phyloP scores from a whole-genome alignment of 2,113 vertebrate genomes.

The Gavialis gangeticus region DNA sequence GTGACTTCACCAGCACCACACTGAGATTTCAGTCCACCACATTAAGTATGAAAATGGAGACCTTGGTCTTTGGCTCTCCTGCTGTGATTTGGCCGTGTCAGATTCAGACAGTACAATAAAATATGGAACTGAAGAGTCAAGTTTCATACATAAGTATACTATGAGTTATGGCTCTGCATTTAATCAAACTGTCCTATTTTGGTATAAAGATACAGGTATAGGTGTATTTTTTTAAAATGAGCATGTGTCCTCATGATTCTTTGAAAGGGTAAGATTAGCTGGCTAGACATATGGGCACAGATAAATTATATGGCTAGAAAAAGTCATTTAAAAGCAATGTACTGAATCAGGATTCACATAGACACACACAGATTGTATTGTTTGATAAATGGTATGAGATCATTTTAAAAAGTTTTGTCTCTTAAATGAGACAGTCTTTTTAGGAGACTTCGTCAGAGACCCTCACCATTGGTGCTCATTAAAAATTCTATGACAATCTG shows the following conservation, averaged over 20 bases:
- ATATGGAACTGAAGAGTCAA: constrained; percentile 27
- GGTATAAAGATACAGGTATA: background rate
- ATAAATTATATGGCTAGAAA: background rate
- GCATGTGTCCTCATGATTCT: background rate
- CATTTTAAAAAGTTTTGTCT: background rate
- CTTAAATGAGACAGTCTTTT: background rate
- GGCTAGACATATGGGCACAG: background rate
- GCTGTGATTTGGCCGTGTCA: background rate
- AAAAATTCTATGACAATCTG: background rate
- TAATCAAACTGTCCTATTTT: constrained; percentile 8
- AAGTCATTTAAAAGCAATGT: background rate
- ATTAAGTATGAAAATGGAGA: constrained; percentile 34
- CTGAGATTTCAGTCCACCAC: background rate
- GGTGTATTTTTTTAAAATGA: background rate
- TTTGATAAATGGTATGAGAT: background rate
- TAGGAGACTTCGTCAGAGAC: background rate
- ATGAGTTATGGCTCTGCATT: constrained; percentile 5
- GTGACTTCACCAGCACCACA: constrained; percentile 29
- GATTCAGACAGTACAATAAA: constrained; percentile 6
- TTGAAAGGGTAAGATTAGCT: background rate
- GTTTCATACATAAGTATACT: background rate
- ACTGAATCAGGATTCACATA: background rate
- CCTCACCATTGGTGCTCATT: background rate
- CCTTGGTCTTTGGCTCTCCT: background rate
- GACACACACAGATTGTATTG: background rate